Evolutionary conservation across 2,888 invertebrate genomes (phyloP), one percentile per base, ranked within the genome.

Genomic region (Pammene aurita): DNA sequence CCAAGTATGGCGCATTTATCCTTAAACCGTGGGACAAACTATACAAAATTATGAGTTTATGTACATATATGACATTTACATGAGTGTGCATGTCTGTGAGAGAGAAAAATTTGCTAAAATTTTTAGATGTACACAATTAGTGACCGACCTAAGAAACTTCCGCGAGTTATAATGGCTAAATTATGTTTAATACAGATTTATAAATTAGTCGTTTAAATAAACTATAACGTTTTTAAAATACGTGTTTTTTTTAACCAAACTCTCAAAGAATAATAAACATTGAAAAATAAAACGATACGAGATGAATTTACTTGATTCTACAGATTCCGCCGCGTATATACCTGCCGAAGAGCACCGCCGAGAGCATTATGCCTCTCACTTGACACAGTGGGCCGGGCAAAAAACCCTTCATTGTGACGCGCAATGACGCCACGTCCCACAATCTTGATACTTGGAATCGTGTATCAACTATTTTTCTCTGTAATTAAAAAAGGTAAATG

Each of bases 331-430:
- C 34, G 14, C 34, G 35, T 50, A 50, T n/a, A 56, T 56, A 56
- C 61, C 65, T 64, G 58, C 46, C 16, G 50, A 66, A 58, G 66
- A 62, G 18, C 41, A 61, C 38, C 54, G 55, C 18, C 41, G 61
- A 64, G 62, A 58, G 56, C 57, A 62, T 66, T 62, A 52, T 66
- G 56, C 61, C 69, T 66, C 64, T 69, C 70, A 77, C 78, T 73
- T 77, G 73, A 77, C 79, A 80, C 79, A 79, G 81, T 80, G 80
- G 75, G 77, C 76, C 65, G 65, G 74, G 82, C 81, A 84, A 86
- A 85, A 86, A 86, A 82, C 72, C 67, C 67, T 80, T 79, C 83
- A 84, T 85, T 86, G 84, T 83, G 76, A 77, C 78, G 78, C 77
- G 71, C 79, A 80, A 76, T 77, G 79, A 79, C 78, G 80, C 75